Percentiles rank a stretch among this genome's conserved stretches.
phyloP scores from a whole-genome alignment of 2,113 vertebrate species.

The Pygoscelis antarcticus region DNA sequence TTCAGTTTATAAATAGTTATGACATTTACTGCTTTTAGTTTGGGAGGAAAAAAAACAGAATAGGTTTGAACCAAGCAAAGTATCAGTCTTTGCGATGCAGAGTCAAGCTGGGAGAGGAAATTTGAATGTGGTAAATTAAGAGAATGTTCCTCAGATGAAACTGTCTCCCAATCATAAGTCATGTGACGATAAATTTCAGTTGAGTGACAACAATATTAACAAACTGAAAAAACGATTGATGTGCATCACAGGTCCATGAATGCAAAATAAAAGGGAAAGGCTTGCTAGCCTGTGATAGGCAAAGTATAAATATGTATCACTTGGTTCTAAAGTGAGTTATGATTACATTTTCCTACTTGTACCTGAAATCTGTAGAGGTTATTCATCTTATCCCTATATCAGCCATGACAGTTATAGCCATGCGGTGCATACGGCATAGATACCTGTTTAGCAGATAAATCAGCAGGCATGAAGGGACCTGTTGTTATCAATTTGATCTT shows the following conservation, averaged over 20 bases:
- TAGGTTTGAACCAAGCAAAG: neutral
- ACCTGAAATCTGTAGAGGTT: conserved; percentile 76
- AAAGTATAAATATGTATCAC: conserved; percentile 77
- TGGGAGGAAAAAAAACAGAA: neutral
- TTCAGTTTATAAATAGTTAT: conserved; percentile 48
- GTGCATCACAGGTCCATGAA: conserved; percentile 43
- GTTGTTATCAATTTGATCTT: conserved; percentile 78
- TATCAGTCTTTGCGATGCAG: neutral
- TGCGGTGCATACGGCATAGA: conserved; percentile 7
- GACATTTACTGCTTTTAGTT: conserved; percentile 53
- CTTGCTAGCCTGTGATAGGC: conserved; percentile 54
- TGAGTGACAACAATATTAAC: conserved; percentile 78
- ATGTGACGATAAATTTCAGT: conserved; percentile 59
- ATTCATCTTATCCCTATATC: conserved; percentile 77
- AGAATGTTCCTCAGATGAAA: conserved; percentile 48
- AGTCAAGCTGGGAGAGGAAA: conserved; percentile 8
- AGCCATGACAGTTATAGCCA: conserved; percentile 72
- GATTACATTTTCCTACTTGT: conserved; percentile 77
- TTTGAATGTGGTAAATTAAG: conserved; percentile 62
- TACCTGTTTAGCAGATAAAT: conserved; percentile 74
- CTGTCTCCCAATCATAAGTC: conserved; percentile 62
- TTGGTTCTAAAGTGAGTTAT: conserved; percentile 77
- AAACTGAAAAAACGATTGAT: conserved; percentile 74
- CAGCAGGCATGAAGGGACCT: conserved; percentile 63
- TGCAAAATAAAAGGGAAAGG: conserved; percentile 63